phyloP scores from a whole-genome alignment of 2,797 vertebrate species.

The Tapirus indicus region DNA sequence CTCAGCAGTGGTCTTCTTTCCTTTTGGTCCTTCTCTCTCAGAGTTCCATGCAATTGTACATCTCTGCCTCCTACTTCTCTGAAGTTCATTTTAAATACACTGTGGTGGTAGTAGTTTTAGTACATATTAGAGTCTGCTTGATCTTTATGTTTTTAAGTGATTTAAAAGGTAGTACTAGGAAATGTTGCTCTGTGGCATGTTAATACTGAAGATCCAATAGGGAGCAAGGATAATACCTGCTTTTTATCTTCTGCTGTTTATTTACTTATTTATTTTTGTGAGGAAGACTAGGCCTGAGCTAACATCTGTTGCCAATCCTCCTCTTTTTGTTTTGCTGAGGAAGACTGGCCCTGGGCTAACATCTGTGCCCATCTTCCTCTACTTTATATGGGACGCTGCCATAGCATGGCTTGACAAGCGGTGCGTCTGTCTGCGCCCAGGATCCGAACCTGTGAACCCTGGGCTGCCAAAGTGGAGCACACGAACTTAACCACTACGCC shows the following conservation, averaged over 20 bases:
- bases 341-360: too few relatives aligned
- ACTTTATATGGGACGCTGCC: too few relatives aligned
- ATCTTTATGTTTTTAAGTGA: slow-evolving; percentile 47
- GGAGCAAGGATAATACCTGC: neutral
- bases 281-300: too few relatives aligned
- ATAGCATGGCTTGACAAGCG: too few relatives aligned
- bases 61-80: neutral
- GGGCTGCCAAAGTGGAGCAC: too few relatives aligned
- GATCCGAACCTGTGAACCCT: too few relatives aligned
- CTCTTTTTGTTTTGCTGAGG: too few relatives aligned
- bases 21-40: neutral
- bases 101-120: neutral
- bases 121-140: neutral
- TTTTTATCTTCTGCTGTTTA: neutral
- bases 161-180: neutral
- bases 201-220: slow-evolving; percentile 3
- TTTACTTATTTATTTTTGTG: too few relatives aligned
- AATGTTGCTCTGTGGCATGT: neutral
- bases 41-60: neutral
- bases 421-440: too few relatives aligned
- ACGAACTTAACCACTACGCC: too few relatives aligned
- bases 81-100: slow-evolving; percentile 27
- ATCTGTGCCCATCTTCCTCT: too few relatives aligned
- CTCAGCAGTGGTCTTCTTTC: neutral
- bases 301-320: too few relatives aligned